Evolutionary conservation across 1,140 invertebrate genomes (phyloP), one percentile per base, ranked within the genome.

Genomic region (Sinella curviseta): DNA sequence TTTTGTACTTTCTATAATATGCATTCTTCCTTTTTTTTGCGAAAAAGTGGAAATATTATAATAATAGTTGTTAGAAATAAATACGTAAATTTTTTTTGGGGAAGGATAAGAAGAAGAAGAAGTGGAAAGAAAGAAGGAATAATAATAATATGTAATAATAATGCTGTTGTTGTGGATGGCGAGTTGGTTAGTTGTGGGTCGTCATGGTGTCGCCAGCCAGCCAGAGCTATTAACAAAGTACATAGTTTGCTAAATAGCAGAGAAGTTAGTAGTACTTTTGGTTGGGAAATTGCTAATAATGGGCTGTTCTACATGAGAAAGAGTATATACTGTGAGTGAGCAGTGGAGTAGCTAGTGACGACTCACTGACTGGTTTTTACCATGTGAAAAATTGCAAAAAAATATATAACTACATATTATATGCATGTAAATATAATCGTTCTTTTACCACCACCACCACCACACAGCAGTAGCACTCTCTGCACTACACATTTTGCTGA

Each of bases 281-380:
- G 39, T 48, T 48, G 39, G 20, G 20, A 48, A 8, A 48, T 48
- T 48, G 39, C 39, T 48, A 48, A 48, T 48, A 48, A 48, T 20
- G 39, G 39, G 39, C 39, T 48, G 39, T 20, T 48, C 20, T 48
- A 48, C 39, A 48, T 48, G 39, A 48, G 39, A 48, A 48, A 48
- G n/a, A 48, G 20, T 48, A 48, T 48, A 48, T 12, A 48, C 20
- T 48, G 39, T n/a, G n/a, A n/a, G n/a, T n/a, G n/a, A n/a, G n/a
- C n/a, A n/a, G n/a, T n/a, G n/a, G n/a, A n/a, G n/a, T n/a, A n/a
- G n/a, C n/a, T n/a, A n/a, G 20, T 48, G 39, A 48, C 39, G 39
- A 48, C 39, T 48, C n/a, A 60, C 24, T 60, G 57, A 60, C 57
- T 60, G 57, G 57, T 60, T 60, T 48, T 60, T 60, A 60, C 57